Conservation (phyloP, 2,888 invertebrate species). For the Mimumesa dahlbomi region DNA sequence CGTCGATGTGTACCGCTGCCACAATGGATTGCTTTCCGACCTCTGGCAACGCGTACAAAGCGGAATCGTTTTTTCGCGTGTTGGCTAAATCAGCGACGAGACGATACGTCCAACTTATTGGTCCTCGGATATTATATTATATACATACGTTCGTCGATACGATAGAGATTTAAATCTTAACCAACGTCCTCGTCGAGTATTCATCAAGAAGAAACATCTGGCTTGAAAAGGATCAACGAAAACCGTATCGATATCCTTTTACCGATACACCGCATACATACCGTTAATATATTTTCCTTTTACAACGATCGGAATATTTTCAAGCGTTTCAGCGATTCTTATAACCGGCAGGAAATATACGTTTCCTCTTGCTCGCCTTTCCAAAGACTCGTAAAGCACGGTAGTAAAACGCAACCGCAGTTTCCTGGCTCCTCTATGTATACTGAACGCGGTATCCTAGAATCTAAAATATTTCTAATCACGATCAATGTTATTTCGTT, state of each 20-base stretch:
- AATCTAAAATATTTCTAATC: no score
- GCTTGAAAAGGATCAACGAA: constrained; percentile 5
- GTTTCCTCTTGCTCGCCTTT: neutral
- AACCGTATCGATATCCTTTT: constrained; percentile 49
- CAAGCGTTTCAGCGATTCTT: constrained; percentile 38
- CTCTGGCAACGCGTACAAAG: constrained; percentile 4
- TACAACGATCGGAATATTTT: constrained; percentile 25
- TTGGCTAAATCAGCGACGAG: constrained; percentile 30
- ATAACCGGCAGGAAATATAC: constrained; percentile 20
- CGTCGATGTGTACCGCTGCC: constrained; percentile 1
- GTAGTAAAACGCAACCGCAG: no score
- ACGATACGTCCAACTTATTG: constrained; percentile 34
- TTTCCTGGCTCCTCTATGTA: no score
- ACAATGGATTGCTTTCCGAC: constrained; percentile 31
- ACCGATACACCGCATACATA: constrained; percentile 38
- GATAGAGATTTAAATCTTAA: constrained; percentile 23
- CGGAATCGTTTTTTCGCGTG: constrained; percentile 18
- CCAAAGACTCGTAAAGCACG: no score
- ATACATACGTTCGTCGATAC: neutral
- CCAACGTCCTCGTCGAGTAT: constrained; percentile 1
- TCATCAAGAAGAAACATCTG: constrained; percentile 3
- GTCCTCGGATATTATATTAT: constrained; percentile 31
- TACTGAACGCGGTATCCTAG: no score
- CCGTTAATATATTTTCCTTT: constrained; percentile 45
- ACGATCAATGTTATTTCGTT: no score